phyloP scores from a whole-genome alignment of 2,888 invertebrate species.

The Icerya purchasi region DNA sequence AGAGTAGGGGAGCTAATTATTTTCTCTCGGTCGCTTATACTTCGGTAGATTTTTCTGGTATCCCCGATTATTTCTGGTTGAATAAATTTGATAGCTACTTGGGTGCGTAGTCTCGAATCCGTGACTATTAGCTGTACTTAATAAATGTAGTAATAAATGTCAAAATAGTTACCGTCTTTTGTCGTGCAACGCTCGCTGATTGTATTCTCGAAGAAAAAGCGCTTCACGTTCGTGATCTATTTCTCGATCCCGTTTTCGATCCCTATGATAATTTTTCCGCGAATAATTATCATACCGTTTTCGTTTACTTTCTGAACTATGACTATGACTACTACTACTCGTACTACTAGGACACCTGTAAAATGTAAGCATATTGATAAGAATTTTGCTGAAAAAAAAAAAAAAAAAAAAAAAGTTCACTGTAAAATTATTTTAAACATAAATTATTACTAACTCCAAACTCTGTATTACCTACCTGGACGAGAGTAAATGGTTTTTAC shows the following conservation, averaged over 20 bases:
- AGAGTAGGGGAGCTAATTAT: too few species aligned
- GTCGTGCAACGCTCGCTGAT: not conserved
- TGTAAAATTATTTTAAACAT: too few species aligned
- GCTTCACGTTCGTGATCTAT: not conserved
- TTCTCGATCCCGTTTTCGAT: not conserved
- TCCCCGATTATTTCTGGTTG: too few species aligned
- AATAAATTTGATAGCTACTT: too few species aligned
- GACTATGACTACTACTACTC: not conserved
- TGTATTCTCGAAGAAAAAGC: not conserved
- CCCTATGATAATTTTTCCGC: not conserved
- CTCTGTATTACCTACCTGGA: too few species aligned
- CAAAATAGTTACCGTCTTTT: not conserved
- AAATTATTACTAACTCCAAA: not conserved
- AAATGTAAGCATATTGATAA: too few species aligned
- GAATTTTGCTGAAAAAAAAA: too few species aligned
- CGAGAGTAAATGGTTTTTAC: too few species aligned
- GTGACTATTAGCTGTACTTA: not conserved
- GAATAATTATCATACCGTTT: slow-evolving; percentile 10
- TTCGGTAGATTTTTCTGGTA: too few species aligned
- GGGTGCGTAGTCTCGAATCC: not conserved
- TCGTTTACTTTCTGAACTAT: slow-evolving; percentile 5
- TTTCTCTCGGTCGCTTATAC: too few species aligned
- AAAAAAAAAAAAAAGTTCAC: too few species aligned
- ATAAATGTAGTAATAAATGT: not conserved
- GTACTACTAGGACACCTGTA: too few species aligned